phyloP scores from a whole-genome alignment of 2,113 vertebrate species.

The Paracanthobrama guichenoti region DNA sequence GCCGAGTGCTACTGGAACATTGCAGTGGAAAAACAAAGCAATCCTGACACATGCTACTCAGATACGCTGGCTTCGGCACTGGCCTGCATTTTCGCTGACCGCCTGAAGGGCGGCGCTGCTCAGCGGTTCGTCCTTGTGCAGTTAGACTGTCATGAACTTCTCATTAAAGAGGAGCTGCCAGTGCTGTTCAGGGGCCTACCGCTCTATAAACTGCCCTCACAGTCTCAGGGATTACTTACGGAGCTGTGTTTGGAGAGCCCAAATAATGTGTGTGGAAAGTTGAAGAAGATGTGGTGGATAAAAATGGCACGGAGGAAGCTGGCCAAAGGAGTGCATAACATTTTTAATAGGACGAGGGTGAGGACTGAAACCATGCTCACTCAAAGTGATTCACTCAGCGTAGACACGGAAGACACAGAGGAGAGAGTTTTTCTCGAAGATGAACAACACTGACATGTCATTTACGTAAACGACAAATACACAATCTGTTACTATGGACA shows the following conservation, averaged over 20 bases:
- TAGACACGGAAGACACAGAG: conserved; percentile 21
- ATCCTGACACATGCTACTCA: conserved; percentile 42
- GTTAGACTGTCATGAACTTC: conserved; percentile 68
- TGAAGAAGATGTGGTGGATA: conserved; percentile 28
- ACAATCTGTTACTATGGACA: neutral
- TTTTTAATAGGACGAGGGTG: neutral
- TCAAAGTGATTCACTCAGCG: conserved; percentile 16
- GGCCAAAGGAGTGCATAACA: conserved; percentile 12
- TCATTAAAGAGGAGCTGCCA: conserved; percentile 65
- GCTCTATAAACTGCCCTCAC: conserved; percentile 79
- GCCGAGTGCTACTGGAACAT: conserved; percentile 60
- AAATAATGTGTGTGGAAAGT: neutral
- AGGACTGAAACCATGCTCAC: conserved; percentile 26
- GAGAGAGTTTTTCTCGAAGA: neutral
- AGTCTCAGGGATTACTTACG: conserved; percentile 73
- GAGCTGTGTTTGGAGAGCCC: conserved; percentile 57
- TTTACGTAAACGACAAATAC: no score
- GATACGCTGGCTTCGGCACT: conserved; percentile 79
- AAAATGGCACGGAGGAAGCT: conserved; percentile 46
- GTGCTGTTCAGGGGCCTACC: conserved; percentile 70
- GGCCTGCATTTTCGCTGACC: conserved; percentile 73
- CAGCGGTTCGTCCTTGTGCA: conserved; percentile 78
- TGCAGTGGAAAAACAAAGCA: neutral
- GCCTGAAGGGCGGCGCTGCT: conserved; percentile 52
- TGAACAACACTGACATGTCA: neutral